Conservation (phyloP, 2,113 vertebrate species). For the Oryzias melastigma region DNA sequence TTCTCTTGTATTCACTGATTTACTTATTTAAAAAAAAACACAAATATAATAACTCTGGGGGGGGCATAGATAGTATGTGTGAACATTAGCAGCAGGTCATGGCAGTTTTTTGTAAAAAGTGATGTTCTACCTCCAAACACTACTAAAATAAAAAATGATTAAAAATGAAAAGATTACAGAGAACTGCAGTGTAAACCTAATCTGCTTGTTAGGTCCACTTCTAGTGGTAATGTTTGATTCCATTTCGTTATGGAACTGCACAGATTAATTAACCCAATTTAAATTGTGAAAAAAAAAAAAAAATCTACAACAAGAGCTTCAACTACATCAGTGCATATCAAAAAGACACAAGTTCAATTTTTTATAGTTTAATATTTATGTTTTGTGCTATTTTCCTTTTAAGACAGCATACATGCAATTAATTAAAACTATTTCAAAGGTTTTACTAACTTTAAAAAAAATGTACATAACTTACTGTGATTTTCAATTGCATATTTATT, state of each 20-base stretch:
- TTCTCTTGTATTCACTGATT: too few relatives aligned
- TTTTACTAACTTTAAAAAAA: too few relatives aligned
- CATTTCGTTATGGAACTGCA: slow-evolving; percentile 61
- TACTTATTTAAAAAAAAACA: background rate
- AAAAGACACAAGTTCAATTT: slow-evolving; percentile 47
- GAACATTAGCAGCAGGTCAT: slow-evolving; percentile 50
- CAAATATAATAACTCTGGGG: slow-evolving; percentile 14
- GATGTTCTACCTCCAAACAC: slow-evolving; percentile 40
- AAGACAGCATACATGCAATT: background rate
- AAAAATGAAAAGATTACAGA: slow-evolving; percentile 74
- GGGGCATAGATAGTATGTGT: slow-evolving; percentile 36
- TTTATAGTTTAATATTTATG: background rate
- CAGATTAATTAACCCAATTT: slow-evolving; percentile 76
- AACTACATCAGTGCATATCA: slow-evolving; percentile 55
- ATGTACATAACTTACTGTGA: too few relatives aligned
- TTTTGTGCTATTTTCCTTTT: background rate
- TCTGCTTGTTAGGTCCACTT: slow-evolving; percentile 69
- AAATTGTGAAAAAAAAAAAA: slow-evolving; percentile 41
- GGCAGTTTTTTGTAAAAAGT: slow-evolving; percentile 48
- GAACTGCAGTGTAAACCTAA: slow-evolving; percentile 66
- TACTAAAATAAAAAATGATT: slow-evolving; percentile 67
- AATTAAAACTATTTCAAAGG: background rate
- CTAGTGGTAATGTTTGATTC: slow-evolving; percentile 67
- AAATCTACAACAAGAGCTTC: slow-evolving; percentile 43
- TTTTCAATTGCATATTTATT: too few relatives aligned